These are phyloP conservation scores for Crenuchus spilurus DNA, from an alignment of 2,797 vertebrate species.

Conservation along the genomic window DNA sequence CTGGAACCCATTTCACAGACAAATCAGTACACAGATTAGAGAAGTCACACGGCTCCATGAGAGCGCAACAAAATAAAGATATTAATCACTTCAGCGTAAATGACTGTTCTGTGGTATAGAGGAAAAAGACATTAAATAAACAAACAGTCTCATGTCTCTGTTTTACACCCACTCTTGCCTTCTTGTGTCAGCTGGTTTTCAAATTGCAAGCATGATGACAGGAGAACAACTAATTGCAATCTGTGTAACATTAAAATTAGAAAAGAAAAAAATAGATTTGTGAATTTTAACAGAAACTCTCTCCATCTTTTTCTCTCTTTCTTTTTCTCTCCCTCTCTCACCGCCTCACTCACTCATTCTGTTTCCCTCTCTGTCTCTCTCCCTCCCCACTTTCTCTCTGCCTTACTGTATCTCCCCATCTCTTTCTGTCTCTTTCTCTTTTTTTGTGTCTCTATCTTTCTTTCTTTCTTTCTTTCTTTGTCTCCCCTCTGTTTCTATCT, in stretches of 20 bases:
- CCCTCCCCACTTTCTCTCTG: conserved; percentile 24
- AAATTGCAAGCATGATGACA: not conserved
- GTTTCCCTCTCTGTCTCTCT: conserved; percentile 29
- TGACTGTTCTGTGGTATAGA: not conserved
- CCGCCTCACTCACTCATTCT: not conserved
- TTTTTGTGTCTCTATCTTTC: too few species aligned
- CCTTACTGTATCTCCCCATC: too few species aligned
- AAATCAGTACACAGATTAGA: conserved; percentile 28
- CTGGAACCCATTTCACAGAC: conserved; percentile 41
- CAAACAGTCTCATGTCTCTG: not conserved
- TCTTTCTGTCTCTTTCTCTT: too few species aligned
- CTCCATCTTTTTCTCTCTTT: not conserved
- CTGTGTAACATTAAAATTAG: conserved; percentile 3
- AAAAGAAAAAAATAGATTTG: not conserved
- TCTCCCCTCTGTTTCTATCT: too few species aligned
- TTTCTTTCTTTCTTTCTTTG: too few species aligned
- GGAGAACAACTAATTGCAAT: conserved; percentile 2
- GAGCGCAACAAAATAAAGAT: conserved; percentile 19
- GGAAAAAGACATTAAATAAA: not conserved
- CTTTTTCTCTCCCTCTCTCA: conserved; percentile 1
- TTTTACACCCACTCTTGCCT: not conserved
- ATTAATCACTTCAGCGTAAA: conserved; percentile 22
- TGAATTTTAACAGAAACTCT: not conserved
- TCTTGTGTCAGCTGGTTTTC: not conserved
- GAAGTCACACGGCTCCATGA: not conserved